These are phyloP conservation scores for Heliocidaris erythrogramma DNA, from an alignment of 35 echinoderm and acorn worm species.

Conservation along the genomic window DNA sequence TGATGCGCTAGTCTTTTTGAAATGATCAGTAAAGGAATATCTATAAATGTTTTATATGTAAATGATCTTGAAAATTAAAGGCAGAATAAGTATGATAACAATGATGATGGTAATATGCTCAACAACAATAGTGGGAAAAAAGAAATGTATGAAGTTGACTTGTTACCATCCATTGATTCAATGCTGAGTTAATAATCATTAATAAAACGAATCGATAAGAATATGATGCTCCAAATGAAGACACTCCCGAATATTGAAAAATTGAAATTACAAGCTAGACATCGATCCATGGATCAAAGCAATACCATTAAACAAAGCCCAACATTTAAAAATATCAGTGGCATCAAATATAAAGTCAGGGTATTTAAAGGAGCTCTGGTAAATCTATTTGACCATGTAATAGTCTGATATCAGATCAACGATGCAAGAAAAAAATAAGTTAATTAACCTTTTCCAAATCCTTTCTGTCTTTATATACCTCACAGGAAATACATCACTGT, in stretches of 20 bases:
- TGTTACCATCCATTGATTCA: too few species aligned
- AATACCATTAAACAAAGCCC: background rate
- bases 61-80: too few species aligned
- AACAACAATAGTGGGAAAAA: too few species aligned
- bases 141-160: too few species aligned
- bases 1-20: too few species aligned
- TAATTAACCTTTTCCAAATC: slow-evolving; percentile 13
- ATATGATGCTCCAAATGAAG: background rate
- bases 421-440: background rate
- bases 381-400: background rate
- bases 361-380: background rate
- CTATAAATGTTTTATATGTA: too few species aligned
- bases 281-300: background rate
- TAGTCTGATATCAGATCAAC: background rate
- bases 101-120: too few species aligned
- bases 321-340: background rate
- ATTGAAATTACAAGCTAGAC: background rate
- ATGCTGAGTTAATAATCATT: too few species aligned
- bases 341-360: background rate
- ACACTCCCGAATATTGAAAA: background rate
- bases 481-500: slow-evolving; percentile 93
- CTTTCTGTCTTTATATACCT: background rate
- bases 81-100: too few species aligned
- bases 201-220: too few species aligned
- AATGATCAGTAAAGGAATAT: too few species aligned